Conservation (phyloP, 53 echinoderm and acorn worm genomes). For the Hippasteria phrygiana region DNA sequence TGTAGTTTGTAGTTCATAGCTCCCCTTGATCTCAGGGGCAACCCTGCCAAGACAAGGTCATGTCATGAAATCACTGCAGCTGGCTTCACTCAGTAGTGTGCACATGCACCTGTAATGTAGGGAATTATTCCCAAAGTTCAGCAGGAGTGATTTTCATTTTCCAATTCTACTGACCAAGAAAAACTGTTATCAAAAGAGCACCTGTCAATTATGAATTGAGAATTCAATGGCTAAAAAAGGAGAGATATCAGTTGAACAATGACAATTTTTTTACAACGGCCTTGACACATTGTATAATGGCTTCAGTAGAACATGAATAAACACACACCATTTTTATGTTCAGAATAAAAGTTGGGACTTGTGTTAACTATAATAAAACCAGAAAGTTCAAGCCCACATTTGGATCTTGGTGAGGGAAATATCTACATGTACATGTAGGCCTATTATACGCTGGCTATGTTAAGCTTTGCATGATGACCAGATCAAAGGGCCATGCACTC, state of each 20-base stretch:
- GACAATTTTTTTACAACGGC: too few species aligned
- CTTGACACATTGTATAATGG: too few species aligned
- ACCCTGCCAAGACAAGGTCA: neutral
- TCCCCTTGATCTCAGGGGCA: neutral
- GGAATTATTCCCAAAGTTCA: neutral
- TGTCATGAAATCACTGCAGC: neutral
- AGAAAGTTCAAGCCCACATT: too few species aligned
- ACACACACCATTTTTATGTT: too few species aligned
- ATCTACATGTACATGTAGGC: neutral
- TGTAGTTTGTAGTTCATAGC: constrained; percentile 8
- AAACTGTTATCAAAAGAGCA: neutral
- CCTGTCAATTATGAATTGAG: neutral
- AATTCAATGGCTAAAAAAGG: neutral
- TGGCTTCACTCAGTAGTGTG: neutral
- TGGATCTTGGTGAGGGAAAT: neutral
- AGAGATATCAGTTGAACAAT: too few species aligned
- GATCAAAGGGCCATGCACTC: neutral
- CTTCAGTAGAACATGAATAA: too few species aligned
- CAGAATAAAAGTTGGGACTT: too few species aligned
- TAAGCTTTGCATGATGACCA: neutral
- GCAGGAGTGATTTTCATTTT: neutral
- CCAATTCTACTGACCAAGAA: neutral
- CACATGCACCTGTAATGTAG: neutral
- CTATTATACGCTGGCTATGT: neutral
- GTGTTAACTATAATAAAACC: too few species aligned